Conservation (phyloP, 1,140 invertebrate species). For the Rhagoletis pomonella region DNA sequence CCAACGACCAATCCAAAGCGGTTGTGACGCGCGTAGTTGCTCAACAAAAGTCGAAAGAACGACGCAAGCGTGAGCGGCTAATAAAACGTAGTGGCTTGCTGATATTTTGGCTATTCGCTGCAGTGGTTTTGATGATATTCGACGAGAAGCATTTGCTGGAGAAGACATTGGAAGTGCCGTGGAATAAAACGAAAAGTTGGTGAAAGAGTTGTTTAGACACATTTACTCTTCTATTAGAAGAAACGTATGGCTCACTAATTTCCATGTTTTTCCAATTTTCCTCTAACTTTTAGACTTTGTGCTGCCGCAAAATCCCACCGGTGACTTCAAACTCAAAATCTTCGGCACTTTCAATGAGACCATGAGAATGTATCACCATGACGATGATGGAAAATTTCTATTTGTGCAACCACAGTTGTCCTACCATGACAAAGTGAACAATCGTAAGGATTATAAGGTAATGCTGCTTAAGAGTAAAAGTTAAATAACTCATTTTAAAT, state of each 20-base stretch:
- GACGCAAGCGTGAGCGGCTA: constrained; percentile 62
- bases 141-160: constrained; percentile 70
- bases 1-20: constrained; percentile 65
- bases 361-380: constrained; percentile 37
- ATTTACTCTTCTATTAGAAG: too few species aligned
- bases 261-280: background rate
- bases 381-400: constrained; percentile 59
- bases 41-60: constrained; percentile 67
- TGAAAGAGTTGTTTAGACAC: too few species aligned
- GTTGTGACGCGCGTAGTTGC: constrained; percentile 62
- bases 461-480: background rate
- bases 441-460: constrained; percentile 51
- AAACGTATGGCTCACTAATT: background rate
- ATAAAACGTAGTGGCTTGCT: constrained; percentile 64
- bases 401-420: constrained; percentile 68
- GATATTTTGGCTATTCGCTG: constrained; percentile 66
- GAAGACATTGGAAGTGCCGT: constrained; percentile 68
- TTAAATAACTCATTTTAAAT: too few species aligned
- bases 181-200: constrained; percentile 65
- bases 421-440: constrained; percentile 16
- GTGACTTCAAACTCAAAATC: constrained; percentile 67
- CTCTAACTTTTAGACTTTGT: constrained; percentile 66
- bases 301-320: constrained; percentile 65
- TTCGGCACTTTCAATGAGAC: constrained; percentile 64
- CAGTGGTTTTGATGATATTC: constrained; percentile 65